Base-by-base conservation (phyloP, 1,140 invertebrate genomes). In the Drosophila erecta region DNA sequence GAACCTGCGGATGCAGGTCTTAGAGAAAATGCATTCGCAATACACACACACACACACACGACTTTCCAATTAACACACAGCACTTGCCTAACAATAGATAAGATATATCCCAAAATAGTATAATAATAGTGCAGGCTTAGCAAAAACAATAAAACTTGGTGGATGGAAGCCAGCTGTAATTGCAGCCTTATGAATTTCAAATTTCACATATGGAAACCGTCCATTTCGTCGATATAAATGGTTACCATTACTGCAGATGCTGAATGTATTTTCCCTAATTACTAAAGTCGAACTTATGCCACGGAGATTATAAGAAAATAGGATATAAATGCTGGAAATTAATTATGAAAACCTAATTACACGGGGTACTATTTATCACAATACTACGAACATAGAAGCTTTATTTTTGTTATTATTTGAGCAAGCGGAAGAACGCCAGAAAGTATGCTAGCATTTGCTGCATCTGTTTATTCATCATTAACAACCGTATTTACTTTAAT, bases 1-100 rank as follows among this genome's bases (percentile, higher is more conserved):
- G 56, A 15, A 44, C 46, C 60, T 37, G 60, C 60, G 61, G 60
- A 65, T 67, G 60, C 64, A 67, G 64, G 60, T 53, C 64, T 43
- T 67, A 65, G 46, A 37, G 60, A 67, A 65, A 65, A 53, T 62
- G 64, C 64, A 67, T 64, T 64, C 37, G 37, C 37, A 62, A 12
- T 53, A 20, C 15, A 65, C 30, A 12, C 27, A 33, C 3, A 44
- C 24, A 24, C 4, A 4, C 24, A 24, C 56, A 40, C 35, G 14
- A 5, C 33, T 35, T 44, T 41, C 27, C 59, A 67, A 67, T 65
- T 67, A 67, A 64, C 46, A 40, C 35, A 38, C 20, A 51, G 58
- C 46, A 41, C 20, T 50, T 15, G 27, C 64, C 64, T 43, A 53
- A 67, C 64, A 67, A 67, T 67, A 67, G 59, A 65, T 67, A 43